phyloP scores from a whole-genome alignment of 2,113 vertebrate species.

The Etia nguti region DNA sequence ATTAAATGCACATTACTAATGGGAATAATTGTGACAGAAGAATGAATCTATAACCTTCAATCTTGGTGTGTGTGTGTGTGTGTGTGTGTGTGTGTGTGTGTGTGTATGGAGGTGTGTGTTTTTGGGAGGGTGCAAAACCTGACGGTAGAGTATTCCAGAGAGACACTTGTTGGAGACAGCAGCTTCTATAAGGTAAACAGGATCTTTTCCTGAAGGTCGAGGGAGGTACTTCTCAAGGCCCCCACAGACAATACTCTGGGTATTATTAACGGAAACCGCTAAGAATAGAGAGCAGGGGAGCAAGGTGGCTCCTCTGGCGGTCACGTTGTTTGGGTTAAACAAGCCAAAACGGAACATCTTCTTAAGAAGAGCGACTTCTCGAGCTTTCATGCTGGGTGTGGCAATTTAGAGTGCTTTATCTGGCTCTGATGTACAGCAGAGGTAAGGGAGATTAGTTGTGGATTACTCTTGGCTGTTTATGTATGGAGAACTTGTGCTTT shows the following conservation, averaged over 20 bases:
- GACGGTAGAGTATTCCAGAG: constrained; percentile 50
- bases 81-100: constrained; percentile 11
- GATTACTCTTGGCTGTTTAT: background rate
- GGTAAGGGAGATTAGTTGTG: background rate
- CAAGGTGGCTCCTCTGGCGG: constrained; percentile 61
- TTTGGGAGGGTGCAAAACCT: constrained; percentile 39
- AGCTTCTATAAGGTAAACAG: constrained; percentile 73
- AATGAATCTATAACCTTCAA: too few species aligned
- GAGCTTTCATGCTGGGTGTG: constrained; percentile 44
- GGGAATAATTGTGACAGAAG: background rate
- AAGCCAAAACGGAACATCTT: constrained; percentile 66
- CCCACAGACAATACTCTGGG: constrained; percentile 75
- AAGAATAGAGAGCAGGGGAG: constrained; percentile 75
- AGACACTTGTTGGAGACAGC: constrained; percentile 70
- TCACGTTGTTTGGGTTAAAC: constrained; percentile 64
- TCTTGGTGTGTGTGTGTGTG: background rate
- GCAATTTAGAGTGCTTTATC: constrained; percentile 21
- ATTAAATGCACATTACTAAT: background rate
- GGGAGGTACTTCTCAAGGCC: constrained; percentile 70
- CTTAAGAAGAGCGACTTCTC: constrained; percentile 56
- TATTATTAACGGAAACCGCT: constrained; percentile 76
- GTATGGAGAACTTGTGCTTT: constrained; percentile 21
- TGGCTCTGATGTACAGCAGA: background rate
- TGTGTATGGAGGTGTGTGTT: background rate
- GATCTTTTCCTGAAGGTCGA: constrained; percentile 71